Conservation (phyloP, 2,888 invertebrate genomes). For the Eupithecia subfuscata region DNA sequence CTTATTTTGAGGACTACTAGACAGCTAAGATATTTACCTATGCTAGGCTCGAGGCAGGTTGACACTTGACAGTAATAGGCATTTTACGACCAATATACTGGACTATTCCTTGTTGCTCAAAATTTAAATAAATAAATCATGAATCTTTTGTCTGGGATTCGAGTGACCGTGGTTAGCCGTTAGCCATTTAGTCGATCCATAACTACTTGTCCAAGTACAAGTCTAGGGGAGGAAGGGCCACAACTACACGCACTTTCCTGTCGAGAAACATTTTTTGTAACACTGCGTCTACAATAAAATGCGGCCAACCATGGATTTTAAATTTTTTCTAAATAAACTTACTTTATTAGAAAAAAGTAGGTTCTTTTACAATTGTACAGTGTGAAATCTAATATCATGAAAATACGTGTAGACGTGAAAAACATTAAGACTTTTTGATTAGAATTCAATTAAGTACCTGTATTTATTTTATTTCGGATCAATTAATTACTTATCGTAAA, state of each 20-base stretch:
- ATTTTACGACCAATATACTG: too few relatives aligned
- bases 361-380: neutral
- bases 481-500: too few relatives aligned
- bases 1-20: too few relatives aligned
- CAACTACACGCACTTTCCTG: constrained; percentile 20
- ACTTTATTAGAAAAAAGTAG: neutral
- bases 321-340: neutral
- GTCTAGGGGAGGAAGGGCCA: constrained; percentile 7
- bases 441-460: neutral
- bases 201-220: constrained; percentile 16
- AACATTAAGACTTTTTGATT: neutral
- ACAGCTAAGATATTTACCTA: too few relatives aligned
- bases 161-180: neutral
- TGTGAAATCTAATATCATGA: neutral
- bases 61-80: too few relatives aligned
- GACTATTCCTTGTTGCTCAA: too few relatives aligned
- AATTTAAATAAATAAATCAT: neutral
- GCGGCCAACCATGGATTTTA: constrained; percentile 14
- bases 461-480: too few relatives aligned
- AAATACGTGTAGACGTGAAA: neutral
- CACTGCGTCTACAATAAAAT: constrained; percentile 18
- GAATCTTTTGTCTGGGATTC: neutral
- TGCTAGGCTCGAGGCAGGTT: neutral
- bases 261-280: constrained; percentile 18
- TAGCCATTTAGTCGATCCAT: neutral